A percentile compares a stretch with the other conserved stretches of the same genome.
These are phyloP conservation scores for Magallana gigas DNA, from an alignment of 1,140 invertebrate species.

Conservation along the genomic window DNA sequence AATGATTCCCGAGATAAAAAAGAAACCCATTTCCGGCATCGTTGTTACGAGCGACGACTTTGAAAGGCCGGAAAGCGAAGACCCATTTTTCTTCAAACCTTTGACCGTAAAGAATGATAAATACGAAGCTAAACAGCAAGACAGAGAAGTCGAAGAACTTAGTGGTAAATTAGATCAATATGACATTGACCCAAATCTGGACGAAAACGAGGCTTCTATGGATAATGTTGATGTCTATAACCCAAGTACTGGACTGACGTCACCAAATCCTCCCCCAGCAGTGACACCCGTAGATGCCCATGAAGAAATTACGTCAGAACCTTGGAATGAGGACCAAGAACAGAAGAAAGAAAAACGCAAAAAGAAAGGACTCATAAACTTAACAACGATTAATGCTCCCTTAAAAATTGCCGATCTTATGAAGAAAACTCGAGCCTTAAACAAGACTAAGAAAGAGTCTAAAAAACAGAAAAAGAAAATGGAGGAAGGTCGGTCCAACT, in stretches of 20 bases:
- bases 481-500: neutral
- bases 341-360: neutral
- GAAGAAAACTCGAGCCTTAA: neutral
- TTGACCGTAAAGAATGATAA: conserved; percentile 9
- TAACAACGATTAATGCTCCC: neutral
- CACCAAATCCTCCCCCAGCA: neutral
- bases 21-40: neutral
- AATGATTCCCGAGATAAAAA: neutral
- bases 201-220: conserved; percentile 3
- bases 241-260: neutral
- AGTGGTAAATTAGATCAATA: neutral
- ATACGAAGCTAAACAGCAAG: neutral
- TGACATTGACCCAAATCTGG: conserved; percentile 15
- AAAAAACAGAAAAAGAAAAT: neutral
- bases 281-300: neutral
- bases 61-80: neutral
- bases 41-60: neutral
- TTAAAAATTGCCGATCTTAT: conserved; percentile 2
- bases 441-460: neutral
- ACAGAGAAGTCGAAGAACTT: neutral
- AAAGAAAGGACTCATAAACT: neutral
- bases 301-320: neutral
- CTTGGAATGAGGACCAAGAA: neutral
- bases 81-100: neutral
- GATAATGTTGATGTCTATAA: neutral